A percentile compares a stretch with the other conserved stretches of the same genome.
phyloP scores from a whole-genome alignment of 2,113 vertebrate species.

The Theristicus caerulescens region DNA sequence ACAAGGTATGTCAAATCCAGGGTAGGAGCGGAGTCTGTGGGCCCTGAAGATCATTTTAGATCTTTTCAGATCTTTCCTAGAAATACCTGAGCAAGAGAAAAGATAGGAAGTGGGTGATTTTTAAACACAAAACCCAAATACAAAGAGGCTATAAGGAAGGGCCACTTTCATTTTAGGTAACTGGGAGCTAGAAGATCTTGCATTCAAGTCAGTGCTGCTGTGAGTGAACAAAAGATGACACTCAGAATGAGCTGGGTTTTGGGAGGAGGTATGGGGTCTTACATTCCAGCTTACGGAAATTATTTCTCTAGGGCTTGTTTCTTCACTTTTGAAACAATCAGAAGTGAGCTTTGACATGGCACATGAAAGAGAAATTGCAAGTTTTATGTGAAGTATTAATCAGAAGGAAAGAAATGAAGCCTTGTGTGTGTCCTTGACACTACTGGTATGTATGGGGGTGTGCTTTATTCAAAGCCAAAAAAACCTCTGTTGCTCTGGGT shows the following conservation, averaged over 20 bases:
- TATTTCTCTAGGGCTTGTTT: background rate
- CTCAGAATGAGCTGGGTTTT: background rate
- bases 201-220: background rate
- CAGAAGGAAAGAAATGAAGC: background rate
- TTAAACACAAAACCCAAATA: background rate
- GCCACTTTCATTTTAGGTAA: background rate
- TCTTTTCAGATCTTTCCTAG: background rate
- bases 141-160: background rate
- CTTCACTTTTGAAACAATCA: background rate
- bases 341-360: background rate
- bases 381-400: background rate
- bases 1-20: background rate
- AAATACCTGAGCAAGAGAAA: background rate
- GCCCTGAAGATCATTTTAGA: background rate
- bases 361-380: background rate
- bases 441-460: accelerated
- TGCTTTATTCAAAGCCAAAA: background rate
- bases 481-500: background rate
- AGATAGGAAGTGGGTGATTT: background rate
- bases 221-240: background rate
- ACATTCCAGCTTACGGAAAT: background rate
- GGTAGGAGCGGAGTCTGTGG: background rate
- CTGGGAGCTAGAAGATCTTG: background rate
- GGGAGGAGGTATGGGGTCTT: background rate
- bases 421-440: background rate